Conservation (phyloP, 35 echinoderm and acorn worm genomes). For the Strongylocentrotus purpuratus region DNA sequence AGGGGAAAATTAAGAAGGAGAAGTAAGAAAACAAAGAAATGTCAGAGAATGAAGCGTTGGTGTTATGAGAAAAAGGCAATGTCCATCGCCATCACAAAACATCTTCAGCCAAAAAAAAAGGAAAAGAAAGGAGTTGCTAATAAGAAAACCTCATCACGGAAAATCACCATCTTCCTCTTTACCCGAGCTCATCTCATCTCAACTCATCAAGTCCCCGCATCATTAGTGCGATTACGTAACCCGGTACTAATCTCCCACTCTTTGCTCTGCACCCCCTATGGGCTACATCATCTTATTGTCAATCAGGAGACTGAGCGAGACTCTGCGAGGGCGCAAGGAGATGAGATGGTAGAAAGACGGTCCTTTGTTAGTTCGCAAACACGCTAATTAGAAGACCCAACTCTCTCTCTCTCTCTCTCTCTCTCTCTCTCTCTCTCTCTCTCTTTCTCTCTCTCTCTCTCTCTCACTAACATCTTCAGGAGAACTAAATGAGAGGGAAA, state of each 20-base stretch:
- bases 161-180: background rate
- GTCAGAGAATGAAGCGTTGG: no score
- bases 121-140: background rate
- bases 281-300: background rate
- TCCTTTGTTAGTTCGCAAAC: background rate
- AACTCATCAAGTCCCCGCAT: constrained; percentile 8
- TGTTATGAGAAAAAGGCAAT: background rate
- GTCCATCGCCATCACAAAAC: background rate
- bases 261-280: background rate
- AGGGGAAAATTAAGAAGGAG: no score
- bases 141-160: background rate
- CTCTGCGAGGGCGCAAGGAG: background rate
- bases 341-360: background rate
- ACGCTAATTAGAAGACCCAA: background rate
- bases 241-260: constrained; percentile 22
- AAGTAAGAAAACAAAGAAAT: no score
- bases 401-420: background rate
- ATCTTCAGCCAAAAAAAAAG: background rate
- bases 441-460: no score
- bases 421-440: no score
- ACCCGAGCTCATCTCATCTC: background rate
- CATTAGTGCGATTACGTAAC: constrained; percentile 33
- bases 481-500: background rate
- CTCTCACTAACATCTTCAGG: background rate
- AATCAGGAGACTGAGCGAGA: background rate